Percentiles rank a stretch among this genome's conserved stretches.
phyloP scores from a whole-genome alignment of 2,888 invertebrate genomes.

The Helicoverpa assulta region DNA sequence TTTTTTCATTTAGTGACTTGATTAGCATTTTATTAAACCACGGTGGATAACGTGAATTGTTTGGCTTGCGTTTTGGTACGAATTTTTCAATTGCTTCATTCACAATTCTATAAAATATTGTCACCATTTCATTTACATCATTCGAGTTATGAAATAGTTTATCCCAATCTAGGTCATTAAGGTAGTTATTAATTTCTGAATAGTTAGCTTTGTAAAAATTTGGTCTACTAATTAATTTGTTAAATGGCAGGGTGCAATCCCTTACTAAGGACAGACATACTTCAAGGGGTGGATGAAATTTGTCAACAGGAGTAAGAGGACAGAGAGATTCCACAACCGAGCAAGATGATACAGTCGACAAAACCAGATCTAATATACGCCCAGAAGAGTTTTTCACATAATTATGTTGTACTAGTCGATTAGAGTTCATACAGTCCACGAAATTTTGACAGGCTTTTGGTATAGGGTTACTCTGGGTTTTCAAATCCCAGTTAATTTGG shows the following conservation, averaged over 20 bases:
- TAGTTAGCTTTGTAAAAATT: too few relatives aligned
- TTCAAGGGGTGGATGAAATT: too few relatives aligned
- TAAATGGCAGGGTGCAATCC: too few relatives aligned
- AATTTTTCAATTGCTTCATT: background rate
- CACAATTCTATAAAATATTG: background rate
- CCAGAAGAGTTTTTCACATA: too few relatives aligned
- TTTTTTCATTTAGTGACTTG: conserved; percentile 1
- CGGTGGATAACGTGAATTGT: background rate
- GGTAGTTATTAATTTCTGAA: background rate
- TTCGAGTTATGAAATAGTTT: background rate
- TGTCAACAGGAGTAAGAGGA: too few relatives aligned
- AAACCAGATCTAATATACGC: too few relatives aligned
- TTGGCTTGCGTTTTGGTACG: background rate
- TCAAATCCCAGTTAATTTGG: background rate
- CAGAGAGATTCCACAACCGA: too few relatives aligned
- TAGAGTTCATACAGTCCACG: too few relatives aligned
- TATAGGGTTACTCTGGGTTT: background rate
- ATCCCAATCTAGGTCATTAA: background rate
- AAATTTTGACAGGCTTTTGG: background rate
- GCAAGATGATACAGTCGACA: too few relatives aligned
- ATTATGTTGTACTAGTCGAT: too few relatives aligned
- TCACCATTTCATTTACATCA: background rate
- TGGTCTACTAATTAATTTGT: too few relatives aligned
- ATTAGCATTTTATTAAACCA: background rate
- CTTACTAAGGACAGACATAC: too few relatives aligned